Base-by-base conservation (phyloP, 2,113 vertebrate species). In the Hyperoodon ampullatus region DNA sequence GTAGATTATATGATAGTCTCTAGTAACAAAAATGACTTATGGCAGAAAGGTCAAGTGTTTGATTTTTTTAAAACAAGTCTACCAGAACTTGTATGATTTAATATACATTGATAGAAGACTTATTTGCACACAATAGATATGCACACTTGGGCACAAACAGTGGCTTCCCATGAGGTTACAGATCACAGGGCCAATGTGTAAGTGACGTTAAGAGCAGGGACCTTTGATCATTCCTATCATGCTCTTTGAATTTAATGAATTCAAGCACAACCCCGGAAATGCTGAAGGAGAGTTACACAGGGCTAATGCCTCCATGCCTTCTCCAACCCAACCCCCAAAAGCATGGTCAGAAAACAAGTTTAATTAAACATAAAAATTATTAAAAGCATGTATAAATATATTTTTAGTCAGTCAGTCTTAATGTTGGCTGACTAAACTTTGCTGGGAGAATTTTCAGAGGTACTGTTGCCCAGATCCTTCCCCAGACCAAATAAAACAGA, bases 361-460 rank as follows among this genome's bases (percentile, higher is more conserved):
- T 47, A 71, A 15, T 80, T 24, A 82, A 61, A 63, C 21, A 86
- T 68, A 87, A 78, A 80, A 66, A 81, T 42, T 63, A 63, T 75
- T n/a, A 33, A 88, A 86, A 72, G 82, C 12, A 60, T 10, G 4
- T 42, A 16, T 50, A 82, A 70, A 42, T 15, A 23, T 55, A 19
- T 53, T 89, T 87, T 80, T 61, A 93, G 33, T 53, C 58, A 97
- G 23, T 19, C 33, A 65, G 0, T 82, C 55, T 58, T 86, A 81
- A 61, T 14, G 9, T 66, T 85, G 30, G 47, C 30, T 70, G 70
- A 78, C 60, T 74, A 82, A 70, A 88, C 60, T 50, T 89, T 96
- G 39, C 11, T 68, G 50, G 28, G 74, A 86, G 58, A 70, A 80
- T 83, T 90, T 94, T 92, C 58, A 87, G 87, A 92, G 92, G 60